Percentiles rank a stretch among this genome's conserved stretches.
phyloP scores from a whole-genome alignment of 2,113 vertebrate genomes.

The Upupa epops region DNA sequence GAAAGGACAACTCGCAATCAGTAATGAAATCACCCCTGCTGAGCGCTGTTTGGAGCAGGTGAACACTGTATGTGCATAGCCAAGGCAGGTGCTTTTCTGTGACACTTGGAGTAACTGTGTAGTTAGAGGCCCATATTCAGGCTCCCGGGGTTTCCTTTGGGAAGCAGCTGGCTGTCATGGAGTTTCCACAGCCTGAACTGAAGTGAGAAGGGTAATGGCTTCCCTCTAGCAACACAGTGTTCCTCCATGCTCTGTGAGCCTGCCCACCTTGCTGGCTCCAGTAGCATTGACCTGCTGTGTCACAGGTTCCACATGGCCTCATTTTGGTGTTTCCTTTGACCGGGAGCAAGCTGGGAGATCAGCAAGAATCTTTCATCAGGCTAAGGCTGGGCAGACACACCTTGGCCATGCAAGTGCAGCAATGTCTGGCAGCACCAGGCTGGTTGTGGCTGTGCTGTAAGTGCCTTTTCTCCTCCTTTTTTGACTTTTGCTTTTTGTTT shows the following conservation, averaged over 20 bases:
- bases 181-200: background rate
- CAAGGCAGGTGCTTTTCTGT: fast-evolving
- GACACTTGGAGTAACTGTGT: fast-evolving
- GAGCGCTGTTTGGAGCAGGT: fast-evolving
- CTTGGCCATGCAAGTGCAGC: fast-evolving
- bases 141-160: background rate
- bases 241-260: background rate
- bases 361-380: fast-evolving
- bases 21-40: background rate
- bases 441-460: background rate
- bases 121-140: no score
- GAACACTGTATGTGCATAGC: fast-evolving
- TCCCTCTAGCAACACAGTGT: fast-evolving
- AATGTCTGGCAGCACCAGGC: fast-evolving
- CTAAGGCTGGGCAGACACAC: fast-evolving
- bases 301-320: no score
- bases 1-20: fast-evolving
- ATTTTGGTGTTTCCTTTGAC: background rate
- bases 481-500: background rate
- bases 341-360: no score
- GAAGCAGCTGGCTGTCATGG: fast-evolving
- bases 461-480: no score
- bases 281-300: fast-evolving
- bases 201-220: background rate
- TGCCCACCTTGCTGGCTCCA: background rate